Evolutionary conservation across 2,113 vertebrate species (phyloP).

Genomic region (Barbus barbus): DNA sequence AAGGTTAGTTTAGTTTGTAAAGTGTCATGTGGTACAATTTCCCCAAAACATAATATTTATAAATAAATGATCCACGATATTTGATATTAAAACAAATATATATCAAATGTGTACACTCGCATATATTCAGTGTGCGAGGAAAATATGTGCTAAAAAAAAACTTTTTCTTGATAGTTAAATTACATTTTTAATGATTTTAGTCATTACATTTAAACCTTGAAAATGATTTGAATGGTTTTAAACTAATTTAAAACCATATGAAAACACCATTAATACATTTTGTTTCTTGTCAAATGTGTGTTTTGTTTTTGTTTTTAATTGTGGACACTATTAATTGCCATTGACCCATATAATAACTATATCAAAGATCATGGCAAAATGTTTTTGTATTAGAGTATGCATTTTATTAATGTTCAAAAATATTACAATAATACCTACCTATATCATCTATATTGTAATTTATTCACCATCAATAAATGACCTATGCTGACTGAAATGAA

Average conservation of each 20-base stretch:
- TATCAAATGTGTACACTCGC: too few relatives aligned
- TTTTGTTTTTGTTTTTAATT: too few relatives aligned
- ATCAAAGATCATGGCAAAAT: too few relatives aligned
- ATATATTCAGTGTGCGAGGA: too few relatives aligned
- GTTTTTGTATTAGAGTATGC: too few relatives aligned
- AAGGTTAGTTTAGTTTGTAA: background rate
- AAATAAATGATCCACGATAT: background rate
- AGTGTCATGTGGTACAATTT: too few relatives aligned
- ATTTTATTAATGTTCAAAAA: background rate
- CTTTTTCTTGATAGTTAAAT: background rate
- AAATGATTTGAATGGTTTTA: background rate
- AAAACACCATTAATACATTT: too few relatives aligned
- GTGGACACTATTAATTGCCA: background rate
- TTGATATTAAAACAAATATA: too few relatives aligned
- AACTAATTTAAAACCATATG: background rate
- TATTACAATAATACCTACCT: background rate
- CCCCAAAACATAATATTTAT: background rate
- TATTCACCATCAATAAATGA: background rate
- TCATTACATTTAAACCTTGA: background rate
- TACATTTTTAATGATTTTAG: too few relatives aligned
- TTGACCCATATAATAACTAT: background rate
- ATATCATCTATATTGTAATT: background rate
- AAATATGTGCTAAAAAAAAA: background rate
- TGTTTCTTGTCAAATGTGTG: background rate
- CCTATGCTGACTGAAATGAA: constrained; percentile 27